phyloP scores from a whole-genome alignment of 1,140 invertebrate genomes.

The Aphidius ervi region DNA sequence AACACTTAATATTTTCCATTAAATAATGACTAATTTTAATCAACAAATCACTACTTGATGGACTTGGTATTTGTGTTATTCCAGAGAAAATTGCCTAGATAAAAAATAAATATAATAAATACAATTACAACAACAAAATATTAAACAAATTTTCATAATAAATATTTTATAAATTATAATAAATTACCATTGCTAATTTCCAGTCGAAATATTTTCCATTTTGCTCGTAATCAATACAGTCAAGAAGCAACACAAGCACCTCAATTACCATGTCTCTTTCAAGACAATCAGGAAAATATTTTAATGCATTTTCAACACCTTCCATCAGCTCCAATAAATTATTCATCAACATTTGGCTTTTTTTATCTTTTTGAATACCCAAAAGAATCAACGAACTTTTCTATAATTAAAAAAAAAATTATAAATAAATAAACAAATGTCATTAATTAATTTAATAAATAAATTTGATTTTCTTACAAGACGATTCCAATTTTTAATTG shows the following conservation, averaged over 20 bases:
- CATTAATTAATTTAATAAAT: no score
- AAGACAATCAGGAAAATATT: neutral
- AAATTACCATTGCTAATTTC: neutral
- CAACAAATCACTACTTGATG: neutral
- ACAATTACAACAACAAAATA: neutral
- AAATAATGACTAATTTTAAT: constrained; percentile 10
- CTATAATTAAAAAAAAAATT: neutral
- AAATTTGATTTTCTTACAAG: neutral
- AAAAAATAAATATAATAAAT: neutral
- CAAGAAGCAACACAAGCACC: neutral
- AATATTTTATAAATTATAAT: neutral
- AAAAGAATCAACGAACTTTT: neutral
- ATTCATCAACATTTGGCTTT: neutral
- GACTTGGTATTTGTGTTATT: neutral
- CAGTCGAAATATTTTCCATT: neutral
- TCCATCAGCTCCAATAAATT: neutral
- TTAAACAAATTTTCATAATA: neutral
- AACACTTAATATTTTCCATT: neutral
- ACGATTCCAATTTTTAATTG: constrained; percentile 17
- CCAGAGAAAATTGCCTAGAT: neutral
- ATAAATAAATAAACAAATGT: no score
- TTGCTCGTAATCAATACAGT: neutral
- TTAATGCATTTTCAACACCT: neutral
- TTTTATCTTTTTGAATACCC: neutral
- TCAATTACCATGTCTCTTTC: neutral